Evolutionary conservation across 2,888 invertebrate genomes (phyloP).

Genomic region (Agriopis aurantiaria): DNA sequence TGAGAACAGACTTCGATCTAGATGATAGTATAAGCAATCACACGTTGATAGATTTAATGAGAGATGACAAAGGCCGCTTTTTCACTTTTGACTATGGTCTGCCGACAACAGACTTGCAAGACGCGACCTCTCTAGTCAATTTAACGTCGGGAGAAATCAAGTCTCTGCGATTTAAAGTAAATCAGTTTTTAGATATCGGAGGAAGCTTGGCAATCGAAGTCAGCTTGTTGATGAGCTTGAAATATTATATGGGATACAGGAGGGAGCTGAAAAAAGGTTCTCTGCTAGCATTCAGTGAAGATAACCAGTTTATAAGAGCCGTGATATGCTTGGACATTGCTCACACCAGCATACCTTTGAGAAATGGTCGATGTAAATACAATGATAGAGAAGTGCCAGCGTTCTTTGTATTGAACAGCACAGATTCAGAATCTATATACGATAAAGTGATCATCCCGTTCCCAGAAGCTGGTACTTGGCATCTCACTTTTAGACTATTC

Average conservation of each 20-base stretch:
- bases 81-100: slow-evolving; percentile 92
- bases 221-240: slow-evolving; percentile 88
- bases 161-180: slow-evolving; percentile 89
- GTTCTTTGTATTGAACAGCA: slow-evolving; percentile 88
- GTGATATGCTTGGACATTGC: slow-evolving; percentile 88
- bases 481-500: slow-evolving; percentile 90
- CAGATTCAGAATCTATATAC: slow-evolving; percentile 87
- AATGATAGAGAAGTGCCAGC: slow-evolving; percentile 84
- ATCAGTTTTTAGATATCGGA: slow-evolving; percentile 91
- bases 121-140: slow-evolving; percentile 89
- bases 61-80: slow-evolving; percentile 90
- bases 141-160: slow-evolving; percentile 88
- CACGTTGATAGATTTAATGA: slow-evolving; percentile 72
- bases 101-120: slow-evolving; percentile 87
- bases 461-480: slow-evolving; percentile 95
- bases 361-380: slow-evolving; percentile 87
- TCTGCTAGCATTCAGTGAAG: slow-evolving; percentile 75
- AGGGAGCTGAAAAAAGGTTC: slow-evolving; percentile 61
- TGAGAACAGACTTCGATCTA: slow-evolving; percentile 60
- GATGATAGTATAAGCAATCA: slow-evolving; percentile 58
- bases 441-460: slow-evolving; percentile 90
- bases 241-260: slow-evolving; percentile 80
- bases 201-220: slow-evolving; percentile 92
- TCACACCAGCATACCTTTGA: slow-evolving; percentile 87
- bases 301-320: slow-evolving; percentile 82